Evolutionary conservation across 2,113 vertebrate species (phyloP).

Genomic region (Axis porcinus): DNA sequence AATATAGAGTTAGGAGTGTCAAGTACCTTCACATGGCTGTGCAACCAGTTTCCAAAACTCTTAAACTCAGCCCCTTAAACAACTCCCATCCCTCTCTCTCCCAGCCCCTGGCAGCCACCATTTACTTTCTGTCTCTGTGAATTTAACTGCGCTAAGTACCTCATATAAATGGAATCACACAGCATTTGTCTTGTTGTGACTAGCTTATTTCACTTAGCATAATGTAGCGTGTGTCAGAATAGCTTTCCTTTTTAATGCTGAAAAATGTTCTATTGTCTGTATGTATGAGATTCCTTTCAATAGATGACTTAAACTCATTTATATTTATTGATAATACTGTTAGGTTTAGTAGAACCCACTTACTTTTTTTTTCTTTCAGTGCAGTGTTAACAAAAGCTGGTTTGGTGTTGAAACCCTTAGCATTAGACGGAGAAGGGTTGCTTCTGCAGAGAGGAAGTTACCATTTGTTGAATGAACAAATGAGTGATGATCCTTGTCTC

Average conservation of each 20-base stretch:
- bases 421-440: not conserved
- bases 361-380: not conserved
- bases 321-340: not conserved
- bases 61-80: not conserved
- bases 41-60: not conserved
- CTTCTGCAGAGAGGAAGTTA: not conserved
- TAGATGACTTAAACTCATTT: not conserved
- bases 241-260: not conserved
- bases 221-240: not conserved
- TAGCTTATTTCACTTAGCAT: not conserved
- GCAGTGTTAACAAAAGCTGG: not conserved
- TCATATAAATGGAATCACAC: not conserved
- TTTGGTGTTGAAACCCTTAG: not conserved
- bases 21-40: not conserved
- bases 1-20: not conserved
- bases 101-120: not conserved
- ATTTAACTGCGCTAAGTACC: not conserved
- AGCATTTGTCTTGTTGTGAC: not conserved
- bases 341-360: not conserved
- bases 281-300: not conserved
- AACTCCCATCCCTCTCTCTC: not conserved
- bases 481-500: not conserved
- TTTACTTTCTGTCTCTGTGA: not conserved
- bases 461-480: not conserved
- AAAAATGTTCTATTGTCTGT: not conserved